These are phyloP conservation scores for Bubo bubo DNA, from an alignment of 2,113 vertebrate genomes.

Conservation along the genomic window DNA sequence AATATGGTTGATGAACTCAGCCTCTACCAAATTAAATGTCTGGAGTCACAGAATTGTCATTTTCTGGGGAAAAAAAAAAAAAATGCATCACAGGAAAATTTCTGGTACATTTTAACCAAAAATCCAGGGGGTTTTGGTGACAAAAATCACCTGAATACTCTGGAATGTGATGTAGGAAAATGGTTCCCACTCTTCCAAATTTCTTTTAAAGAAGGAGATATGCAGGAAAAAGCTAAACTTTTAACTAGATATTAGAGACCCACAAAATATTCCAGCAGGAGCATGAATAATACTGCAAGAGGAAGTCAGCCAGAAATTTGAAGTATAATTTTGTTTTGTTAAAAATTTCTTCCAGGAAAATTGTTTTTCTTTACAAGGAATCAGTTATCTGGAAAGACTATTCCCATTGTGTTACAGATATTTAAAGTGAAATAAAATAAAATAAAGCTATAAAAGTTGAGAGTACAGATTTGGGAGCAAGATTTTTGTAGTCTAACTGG, in stretches of 20 bases:
- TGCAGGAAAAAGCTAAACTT: neutral
- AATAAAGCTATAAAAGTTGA: neutral
- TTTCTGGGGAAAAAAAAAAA: neutral
- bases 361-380: neutral
- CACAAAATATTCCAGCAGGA: neutral
- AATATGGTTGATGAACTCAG: neutral
- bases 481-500: neutral
- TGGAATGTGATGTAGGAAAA: neutral
- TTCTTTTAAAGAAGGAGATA: neutral
- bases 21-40: neutral
- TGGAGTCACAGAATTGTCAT: neutral
- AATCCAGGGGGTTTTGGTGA: accelerated
- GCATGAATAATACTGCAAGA: neutral
- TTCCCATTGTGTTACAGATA: neutral
- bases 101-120: neutral
- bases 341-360: neutral
- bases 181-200: neutral
- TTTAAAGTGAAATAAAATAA: neutral
- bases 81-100: neutral
- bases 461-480: neutral
- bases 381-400: neutral
- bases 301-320: neutral
- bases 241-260: neutral
- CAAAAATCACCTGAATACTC: neutral
- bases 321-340: neutral